These are phyloP conservation scores for Chamaea fasciata DNA, from an alignment of 2,113 vertebrate genomes.

Conservation along the genomic window DNA sequence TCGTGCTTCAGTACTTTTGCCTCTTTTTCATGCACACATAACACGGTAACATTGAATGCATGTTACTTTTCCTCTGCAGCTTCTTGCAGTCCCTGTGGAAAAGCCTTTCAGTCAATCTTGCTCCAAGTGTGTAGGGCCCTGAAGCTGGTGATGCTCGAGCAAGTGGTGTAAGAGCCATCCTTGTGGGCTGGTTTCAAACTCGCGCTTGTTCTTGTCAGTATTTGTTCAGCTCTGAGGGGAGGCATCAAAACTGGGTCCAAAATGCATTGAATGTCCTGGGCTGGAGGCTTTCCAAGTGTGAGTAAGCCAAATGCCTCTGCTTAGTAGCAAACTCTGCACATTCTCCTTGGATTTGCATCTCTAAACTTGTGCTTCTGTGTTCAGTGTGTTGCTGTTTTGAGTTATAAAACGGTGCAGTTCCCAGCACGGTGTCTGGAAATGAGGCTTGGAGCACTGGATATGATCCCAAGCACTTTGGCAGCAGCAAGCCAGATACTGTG, in stretches of 20 bases:
- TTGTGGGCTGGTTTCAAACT: slow-evolving; percentile 26
- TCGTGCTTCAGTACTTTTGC: slow-evolving; percentile 84
- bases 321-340: slow-evolving; percentile 31
- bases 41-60: slow-evolving; percentile 85
- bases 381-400: slow-evolving; percentile 19
- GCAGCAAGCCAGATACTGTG: slow-evolving; percentile 11
- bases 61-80: slow-evolving; percentile 85
- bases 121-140: slow-evolving; percentile 77
- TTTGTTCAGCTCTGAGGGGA: slow-evolving; percentile 19
- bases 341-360: slow-evolving; percentile 32
- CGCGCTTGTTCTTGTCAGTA: neutral
- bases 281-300: slow-evolving; percentile 60
- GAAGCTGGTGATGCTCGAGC: slow-evolving; percentile 71
- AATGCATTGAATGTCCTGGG: slow-evolving; percentile 42
- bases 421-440: neutral
- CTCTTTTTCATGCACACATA: slow-evolving; percentile 90
- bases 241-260: slow-evolving; percentile 57
- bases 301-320: slow-evolving; percentile 38
- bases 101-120: slow-evolving; percentile 79
- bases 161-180: slow-evolving; percentile 62
- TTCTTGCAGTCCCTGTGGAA: slow-evolving; percentile 82
- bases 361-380: slow-evolving; percentile 47
- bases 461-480: neutral
- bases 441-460: neutral
- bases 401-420: slow-evolving; percentile 19